These are phyloP conservation scores for Cosmorhoe ocellata DNA, from an alignment of 2,888 invertebrate genomes.

Conservation along the genomic window DNA sequence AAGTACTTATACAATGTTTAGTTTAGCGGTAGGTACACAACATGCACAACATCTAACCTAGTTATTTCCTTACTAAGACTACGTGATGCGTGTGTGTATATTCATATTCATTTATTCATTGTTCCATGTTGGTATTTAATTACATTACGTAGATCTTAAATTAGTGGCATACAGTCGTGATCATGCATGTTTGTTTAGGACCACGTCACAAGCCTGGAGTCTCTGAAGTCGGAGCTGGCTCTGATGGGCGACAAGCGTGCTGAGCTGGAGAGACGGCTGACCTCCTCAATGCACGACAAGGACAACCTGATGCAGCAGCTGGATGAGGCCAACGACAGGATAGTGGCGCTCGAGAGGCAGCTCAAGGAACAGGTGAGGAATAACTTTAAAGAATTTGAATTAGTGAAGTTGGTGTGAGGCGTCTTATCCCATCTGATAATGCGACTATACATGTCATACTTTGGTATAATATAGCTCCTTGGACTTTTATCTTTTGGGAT, in stretches of 20 bases:
- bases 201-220: constrained; percentile 94
- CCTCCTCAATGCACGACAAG: constrained; percentile 89
- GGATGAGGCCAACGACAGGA: constrained; percentile 95
- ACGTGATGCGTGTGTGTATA: too few species aligned
- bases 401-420: too few species aligned
- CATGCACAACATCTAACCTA: too few species aligned
- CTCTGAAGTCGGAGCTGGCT: constrained; percentile 93
- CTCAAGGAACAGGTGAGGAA: constrained; percentile 88
- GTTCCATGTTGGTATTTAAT: too few species aligned
- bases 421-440: too few species aligned
- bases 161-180: background rate
- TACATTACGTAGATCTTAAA: too few species aligned
- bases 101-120: too few species aligned
- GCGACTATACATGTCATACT: too few species aligned
- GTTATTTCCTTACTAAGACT: too few species aligned
- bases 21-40: too few species aligned
- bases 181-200: constrained; percentile 78
- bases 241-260: constrained; percentile 91
- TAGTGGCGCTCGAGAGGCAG: constrained; percentile 91
- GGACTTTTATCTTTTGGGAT: too few species aligned
- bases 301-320: constrained; percentile 90
- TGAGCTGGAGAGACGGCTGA: constrained; percentile 92
- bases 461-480: too few species aligned
- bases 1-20: background rate
- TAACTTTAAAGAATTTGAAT: background rate